These are phyloP conservation scores for Polyommatus icarus DNA, from an alignment of 2,888 invertebrate genomes.

Conservation along the genomic window DNA sequence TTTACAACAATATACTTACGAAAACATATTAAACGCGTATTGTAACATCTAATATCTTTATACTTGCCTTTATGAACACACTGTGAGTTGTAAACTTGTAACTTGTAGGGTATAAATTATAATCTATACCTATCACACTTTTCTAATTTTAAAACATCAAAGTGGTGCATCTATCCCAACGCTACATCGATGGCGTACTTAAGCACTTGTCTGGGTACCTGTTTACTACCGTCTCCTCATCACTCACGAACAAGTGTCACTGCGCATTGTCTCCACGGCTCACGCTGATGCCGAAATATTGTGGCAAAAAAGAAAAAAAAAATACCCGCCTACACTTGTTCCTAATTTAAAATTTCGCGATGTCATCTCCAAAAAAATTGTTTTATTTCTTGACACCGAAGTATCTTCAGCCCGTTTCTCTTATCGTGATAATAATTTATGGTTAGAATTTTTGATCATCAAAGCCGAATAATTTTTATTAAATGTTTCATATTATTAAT, in stretches of 20 bases:
- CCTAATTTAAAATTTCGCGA: conserved; percentile 10
- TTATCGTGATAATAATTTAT: background rate
- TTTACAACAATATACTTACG: too few species aligned
- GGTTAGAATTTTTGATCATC: background rate
- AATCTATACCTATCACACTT: background rate
- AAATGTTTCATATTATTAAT: background rate
- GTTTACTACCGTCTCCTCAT: conserved; percentile 61
- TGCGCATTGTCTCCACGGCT: conserved; percentile 31
- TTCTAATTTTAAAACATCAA: background rate
- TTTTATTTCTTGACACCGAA: conserved; percentile 3
- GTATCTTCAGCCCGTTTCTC: background rate
- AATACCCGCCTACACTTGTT: conserved; percentile 5
- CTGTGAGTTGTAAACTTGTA: too few species aligned
- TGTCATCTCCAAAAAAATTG: conserved; percentile 8
- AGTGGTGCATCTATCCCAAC: background rate
- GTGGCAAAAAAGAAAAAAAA: conserved; percentile 1
- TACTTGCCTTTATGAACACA: too few species aligned
- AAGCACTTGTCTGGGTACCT: conserved; percentile 66
- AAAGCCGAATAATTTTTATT: background rate
- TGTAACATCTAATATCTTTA: too few species aligned
- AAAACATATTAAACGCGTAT: too few species aligned
- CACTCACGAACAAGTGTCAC: conserved; percentile 61
- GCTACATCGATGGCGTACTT: conserved; percentile 31
- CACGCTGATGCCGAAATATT: background rate
- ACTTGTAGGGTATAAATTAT: rapidly evolving